A percentile compares a stretch with the other conserved stretches of the same genome.
Conservation (phyloP, 2,797 vertebrate species). For the Oreonectes daqikongensis region DNA sequence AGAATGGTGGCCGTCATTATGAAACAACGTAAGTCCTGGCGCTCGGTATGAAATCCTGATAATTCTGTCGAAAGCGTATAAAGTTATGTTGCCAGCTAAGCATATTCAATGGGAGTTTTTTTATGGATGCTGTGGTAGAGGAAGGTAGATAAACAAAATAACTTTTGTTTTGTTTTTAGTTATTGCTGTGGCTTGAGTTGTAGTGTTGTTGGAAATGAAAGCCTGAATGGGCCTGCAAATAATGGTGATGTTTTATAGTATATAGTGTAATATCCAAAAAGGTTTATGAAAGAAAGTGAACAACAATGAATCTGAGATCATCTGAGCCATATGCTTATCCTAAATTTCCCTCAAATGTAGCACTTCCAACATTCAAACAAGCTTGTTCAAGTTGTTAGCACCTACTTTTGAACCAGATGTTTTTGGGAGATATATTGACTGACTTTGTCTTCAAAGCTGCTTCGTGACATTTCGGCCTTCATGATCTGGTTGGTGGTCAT, state of each 20-base stretch:
- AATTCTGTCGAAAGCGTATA: constrained; percentile 53
- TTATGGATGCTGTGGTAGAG: constrained; percentile 26
- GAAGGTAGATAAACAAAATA: constrained; percentile 18
- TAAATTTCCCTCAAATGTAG: background rate
- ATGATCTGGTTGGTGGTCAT: too few species aligned
- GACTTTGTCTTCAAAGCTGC: too few species aligned
- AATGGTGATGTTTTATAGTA: background rate
- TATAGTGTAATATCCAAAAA: background rate
- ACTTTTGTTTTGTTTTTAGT: constrained; percentile 43
- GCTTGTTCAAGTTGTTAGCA: background rate
- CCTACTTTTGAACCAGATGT: background rate
- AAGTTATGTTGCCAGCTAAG: constrained; percentile 54
- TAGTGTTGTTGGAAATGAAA: constrained; percentile 34
- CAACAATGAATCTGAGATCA: background rate
- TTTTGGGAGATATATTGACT: background rate
- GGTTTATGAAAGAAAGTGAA: constrained; percentile 4
- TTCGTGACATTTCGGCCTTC: too few species aligned
- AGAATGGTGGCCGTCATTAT: constrained; percentile 49
- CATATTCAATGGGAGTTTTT: constrained; percentile 32
- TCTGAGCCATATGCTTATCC: background rate
- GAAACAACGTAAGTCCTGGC: constrained; percentile 32
- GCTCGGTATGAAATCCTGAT: constrained; percentile 48
- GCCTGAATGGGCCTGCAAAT: constrained; percentile 20
- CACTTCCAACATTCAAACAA: background rate
- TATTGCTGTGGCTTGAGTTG: constrained; percentile 43